Evolutionary conservation across 2,888 invertebrate genomes (phyloP).

Genomic region (Globia sparganii): DNA sequence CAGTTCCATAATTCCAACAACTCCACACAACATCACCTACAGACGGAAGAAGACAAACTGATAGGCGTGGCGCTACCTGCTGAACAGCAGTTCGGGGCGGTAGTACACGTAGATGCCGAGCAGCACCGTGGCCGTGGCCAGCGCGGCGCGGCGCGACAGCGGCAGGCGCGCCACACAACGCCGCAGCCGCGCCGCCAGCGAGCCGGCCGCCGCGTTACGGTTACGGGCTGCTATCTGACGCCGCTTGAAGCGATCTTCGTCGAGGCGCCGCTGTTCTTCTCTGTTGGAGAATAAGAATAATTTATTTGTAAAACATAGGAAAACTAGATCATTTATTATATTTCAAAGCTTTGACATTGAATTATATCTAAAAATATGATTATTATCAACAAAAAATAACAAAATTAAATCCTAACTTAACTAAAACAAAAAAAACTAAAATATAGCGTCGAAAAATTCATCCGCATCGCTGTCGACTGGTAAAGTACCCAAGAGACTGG

Average conservation of each 20-base stretch:
- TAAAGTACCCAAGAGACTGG: no score
- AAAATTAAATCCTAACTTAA: no score
- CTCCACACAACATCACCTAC: constrained; percentile 56
- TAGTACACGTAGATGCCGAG: constrained; percentile 91
- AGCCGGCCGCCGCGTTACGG: constrained; percentile 15
- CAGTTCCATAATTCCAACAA: constrained; percentile 39
- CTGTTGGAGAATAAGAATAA: no score
- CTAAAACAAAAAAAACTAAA: no score
- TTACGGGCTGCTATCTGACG: constrained; percentile 78
- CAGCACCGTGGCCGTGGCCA: constrained; percentile 90
- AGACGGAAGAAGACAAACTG: constrained; percentile 85
- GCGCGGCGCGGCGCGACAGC: constrained; percentile 83
- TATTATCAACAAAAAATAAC: no score
- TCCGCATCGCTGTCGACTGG: no score
- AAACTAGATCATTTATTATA: no score
- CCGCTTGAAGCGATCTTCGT: constrained; percentile 89
- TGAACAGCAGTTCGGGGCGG: constrained; percentile 85
- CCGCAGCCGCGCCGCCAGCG: constrained; percentile 62
- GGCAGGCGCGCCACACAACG: constrained; percentile 78
- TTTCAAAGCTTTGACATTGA: no score
- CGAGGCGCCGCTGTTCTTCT: constrained; percentile 90
- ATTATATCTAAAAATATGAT: no score
- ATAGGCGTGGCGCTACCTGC: constrained; percentile 87
- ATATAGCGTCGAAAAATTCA: no score
- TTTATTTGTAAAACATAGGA: no score